These are phyloP conservation scores for Gallinago solitaria DNA, from an alignment of 2,797 vertebrate species.

Conservation along the genomic window DNA sequence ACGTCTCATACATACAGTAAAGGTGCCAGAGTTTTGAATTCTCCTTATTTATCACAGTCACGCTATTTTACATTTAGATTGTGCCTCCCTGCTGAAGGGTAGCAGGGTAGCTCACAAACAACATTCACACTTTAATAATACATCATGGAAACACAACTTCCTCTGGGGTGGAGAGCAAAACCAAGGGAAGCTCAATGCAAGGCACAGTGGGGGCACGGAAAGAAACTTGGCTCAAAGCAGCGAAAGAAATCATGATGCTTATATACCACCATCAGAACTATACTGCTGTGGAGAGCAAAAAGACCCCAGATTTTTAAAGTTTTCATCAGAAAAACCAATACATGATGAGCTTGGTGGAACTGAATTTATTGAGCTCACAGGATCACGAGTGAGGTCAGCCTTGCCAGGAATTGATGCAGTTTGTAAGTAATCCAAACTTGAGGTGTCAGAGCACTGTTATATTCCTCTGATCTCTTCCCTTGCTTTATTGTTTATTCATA, in stretches of 20 bases:
- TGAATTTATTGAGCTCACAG: constrained; percentile 34
- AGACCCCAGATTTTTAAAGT: neutral
- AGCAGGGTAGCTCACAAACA: constrained; percentile 32
- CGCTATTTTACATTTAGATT: constrained; percentile 32
- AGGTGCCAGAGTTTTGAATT: neutral
- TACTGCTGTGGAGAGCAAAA: neutral
- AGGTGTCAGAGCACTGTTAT: neutral
- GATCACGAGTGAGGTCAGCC: constrained; percentile 27
- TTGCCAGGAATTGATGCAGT: neutral
- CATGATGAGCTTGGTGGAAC: constrained; percentile 1
- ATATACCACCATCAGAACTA: neutral
- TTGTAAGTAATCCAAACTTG: constrained; percentile 1
- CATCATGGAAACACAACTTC: constrained; percentile 9
- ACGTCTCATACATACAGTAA: neutral
- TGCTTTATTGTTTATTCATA: constrained; percentile 1
- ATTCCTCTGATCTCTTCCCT: neutral
- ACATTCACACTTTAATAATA: constrained; percentile 13
- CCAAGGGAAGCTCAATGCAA: neutral
- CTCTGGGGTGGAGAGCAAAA: neutral
- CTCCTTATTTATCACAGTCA: neutral
- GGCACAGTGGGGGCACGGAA: neutral
- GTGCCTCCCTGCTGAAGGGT: constrained; percentile 6
- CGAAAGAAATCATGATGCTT: neutral
- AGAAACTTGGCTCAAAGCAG: neutral
- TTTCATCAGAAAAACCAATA: constrained; percentile 36